Conservation (phyloP, 2,888 invertebrate genomes). For the Micoletzkya japonica region DNA sequence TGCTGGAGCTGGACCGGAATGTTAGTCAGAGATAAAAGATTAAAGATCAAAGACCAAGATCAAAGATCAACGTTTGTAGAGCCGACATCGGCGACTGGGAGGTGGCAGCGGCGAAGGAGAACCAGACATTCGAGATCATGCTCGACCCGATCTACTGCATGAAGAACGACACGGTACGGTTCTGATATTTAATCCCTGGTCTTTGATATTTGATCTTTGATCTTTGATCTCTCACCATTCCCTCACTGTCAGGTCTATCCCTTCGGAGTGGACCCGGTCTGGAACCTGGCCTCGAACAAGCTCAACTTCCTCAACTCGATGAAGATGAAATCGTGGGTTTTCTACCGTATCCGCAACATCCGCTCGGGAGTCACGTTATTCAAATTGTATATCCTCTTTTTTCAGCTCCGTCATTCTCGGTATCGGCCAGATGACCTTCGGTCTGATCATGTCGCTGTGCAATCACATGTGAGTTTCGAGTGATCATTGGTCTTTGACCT, state of each 20-base stretch:
- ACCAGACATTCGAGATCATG: conserved; percentile 22
- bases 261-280: conserved; percentile 59
- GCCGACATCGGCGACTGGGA: conserved; percentile 1
- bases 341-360: neutral
- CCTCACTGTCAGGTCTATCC: conserved; percentile 51
- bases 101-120: neutral
- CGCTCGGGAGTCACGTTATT: neutral
- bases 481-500: neutral
- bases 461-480: conserved; percentile 54
- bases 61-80: too few species aligned
- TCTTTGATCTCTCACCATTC: neutral
- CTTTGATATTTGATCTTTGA: neutral
- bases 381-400: neutral
- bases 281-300: conserved; percentile 62
- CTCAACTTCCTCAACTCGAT: conserved; percentile 62
- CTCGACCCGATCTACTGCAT: conserved; percentile 26
- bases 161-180: conserved; percentile 10
- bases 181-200: neutral
- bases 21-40: too few species aligned
- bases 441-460: conserved; percentile 55
- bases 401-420: conserved; percentile 53
- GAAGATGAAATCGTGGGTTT: conserved; percentile 57
- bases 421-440: conserved; percentile 62
- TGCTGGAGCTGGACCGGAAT: conserved; percentile 23
- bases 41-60: too few species aligned